phyloP scores from a whole-genome alignment of 2,797 vertebrate species.

The Sebastes diploproa region DNA sequence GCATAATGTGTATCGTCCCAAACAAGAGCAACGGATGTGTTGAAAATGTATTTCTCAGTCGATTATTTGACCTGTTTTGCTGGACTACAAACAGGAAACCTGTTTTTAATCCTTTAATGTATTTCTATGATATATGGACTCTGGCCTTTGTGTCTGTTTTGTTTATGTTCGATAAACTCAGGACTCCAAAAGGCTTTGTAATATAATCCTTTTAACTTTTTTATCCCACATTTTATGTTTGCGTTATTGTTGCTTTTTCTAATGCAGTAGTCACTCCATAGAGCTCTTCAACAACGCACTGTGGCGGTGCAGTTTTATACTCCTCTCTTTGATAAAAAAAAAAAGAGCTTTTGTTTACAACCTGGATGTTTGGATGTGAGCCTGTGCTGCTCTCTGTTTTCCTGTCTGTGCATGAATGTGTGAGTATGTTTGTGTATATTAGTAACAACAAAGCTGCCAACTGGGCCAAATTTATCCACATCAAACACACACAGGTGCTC shows the following conservation, averaged over 20 bases:
- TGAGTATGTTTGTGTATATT: conserved; percentile 40
- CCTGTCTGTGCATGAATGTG: conserved; percentile 22
- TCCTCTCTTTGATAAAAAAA: conserved; percentile 58
- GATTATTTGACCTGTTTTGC: not conserved
- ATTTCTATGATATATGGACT: conserved; percentile 43
- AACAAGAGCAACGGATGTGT: conserved; percentile 23
- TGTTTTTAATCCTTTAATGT: conserved; percentile 30
- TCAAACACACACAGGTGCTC: conserved; percentile 15
- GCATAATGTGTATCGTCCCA: conserved; percentile 11
- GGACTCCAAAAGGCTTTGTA: conserved; percentile 76
- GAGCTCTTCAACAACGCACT: conserved; percentile 55
- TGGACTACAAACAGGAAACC: not conserved
- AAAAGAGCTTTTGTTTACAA: conserved; percentile 71
- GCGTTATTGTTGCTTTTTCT: conserved; percentile 47
- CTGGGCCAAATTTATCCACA: conserved; percentile 59
- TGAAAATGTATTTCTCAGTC: not conserved
- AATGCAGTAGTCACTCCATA: conserved; percentile 62
- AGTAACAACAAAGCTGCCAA: conserved; percentile 47
- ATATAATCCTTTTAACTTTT: conserved; percentile 52
- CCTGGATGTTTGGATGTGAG: conserved; percentile 38
- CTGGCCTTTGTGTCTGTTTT: conserved; percentile 61
- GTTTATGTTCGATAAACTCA: conserved; percentile 80
- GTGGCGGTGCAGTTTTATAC: conserved; percentile 65
- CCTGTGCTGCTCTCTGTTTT: conserved; percentile 23
- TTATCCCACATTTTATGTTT: conserved; percentile 51